Percentiles rank a stretch among this genome's conserved stretches.
Evolutionary conservation across 2,797 vertebrate species (phyloP).

Genomic region (Platyrinchus mystaceus): DNA sequence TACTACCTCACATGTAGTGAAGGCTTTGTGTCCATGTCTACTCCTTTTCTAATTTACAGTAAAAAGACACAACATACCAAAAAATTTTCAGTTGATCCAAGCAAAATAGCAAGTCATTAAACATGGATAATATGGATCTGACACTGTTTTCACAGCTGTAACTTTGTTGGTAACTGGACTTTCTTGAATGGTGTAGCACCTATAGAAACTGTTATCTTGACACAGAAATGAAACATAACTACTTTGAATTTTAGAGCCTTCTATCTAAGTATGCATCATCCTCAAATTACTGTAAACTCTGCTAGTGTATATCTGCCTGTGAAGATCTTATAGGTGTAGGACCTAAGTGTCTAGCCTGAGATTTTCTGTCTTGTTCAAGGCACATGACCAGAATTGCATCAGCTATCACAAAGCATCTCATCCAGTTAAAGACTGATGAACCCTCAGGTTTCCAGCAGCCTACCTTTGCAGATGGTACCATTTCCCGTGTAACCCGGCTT

Average conservation of each 20-base stretch:
- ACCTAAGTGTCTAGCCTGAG: neutral
- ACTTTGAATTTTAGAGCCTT: neutral
- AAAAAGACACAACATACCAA: neutral
- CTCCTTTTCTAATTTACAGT: neutral
- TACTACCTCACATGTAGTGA: neutral
- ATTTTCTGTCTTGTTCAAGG: neutral
- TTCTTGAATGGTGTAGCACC: neutral
- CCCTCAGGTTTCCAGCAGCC: neutral
- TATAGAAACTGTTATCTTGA: neutral
- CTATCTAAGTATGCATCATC: neutral
- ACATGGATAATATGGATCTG: neutral
- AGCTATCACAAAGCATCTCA: neutral
- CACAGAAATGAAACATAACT: neutral
- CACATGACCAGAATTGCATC: neutral
- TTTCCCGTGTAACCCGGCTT: constrained; percentile 94
- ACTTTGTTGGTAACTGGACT: neutral
- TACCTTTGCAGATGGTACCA: constrained; percentile 94
- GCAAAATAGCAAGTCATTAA: neutral
- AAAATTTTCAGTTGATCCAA: neutral
- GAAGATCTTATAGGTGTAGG: neutral
- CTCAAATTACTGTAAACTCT: neutral
- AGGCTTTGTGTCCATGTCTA: neutral
- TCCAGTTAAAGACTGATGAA: neutral
- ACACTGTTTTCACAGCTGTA: neutral
- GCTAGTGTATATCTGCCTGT: neutral